Evolutionary conservation across 1,140 invertebrate genomes (phyloP).

Genomic region (Neelides sp.): DNA sequence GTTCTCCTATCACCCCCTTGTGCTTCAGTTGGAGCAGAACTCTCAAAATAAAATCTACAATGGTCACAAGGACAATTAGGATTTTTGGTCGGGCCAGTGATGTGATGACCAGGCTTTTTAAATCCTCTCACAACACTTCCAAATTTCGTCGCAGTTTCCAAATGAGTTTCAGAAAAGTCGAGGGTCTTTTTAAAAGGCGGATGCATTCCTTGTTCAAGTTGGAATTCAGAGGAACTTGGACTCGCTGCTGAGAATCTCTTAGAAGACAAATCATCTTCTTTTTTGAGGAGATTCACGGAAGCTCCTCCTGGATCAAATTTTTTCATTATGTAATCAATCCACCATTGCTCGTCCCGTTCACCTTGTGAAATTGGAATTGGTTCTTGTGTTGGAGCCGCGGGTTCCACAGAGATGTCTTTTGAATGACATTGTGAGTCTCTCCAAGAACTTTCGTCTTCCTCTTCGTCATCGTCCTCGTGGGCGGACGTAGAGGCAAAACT

Average conservation of each 20-base stretch:
- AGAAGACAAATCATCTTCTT: too few species aligned
- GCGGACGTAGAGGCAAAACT: too few species aligned
- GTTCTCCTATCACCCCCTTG: too few species aligned
- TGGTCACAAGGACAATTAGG: constrained; percentile 57
- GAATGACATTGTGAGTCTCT: not conserved
- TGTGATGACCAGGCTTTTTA: constrained; percentile 56
- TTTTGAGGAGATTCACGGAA: constrained; percentile 8
- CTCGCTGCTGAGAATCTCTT: too few species aligned
- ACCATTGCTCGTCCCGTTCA: constrained; percentile 19
- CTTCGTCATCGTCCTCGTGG: too few species aligned
- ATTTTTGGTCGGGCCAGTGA: constrained; percentile 57
- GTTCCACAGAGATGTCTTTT: not conserved
- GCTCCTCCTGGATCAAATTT: constrained; percentile 23
- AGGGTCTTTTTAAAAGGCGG: too few species aligned
- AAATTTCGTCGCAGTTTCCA: constrained; percentile 39
- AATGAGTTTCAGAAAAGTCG: too few species aligned
- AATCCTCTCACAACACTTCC: constrained; percentile 46
- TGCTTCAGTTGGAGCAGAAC: too few species aligned
- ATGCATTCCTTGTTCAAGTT: too few species aligned
- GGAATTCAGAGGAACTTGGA: too few species aligned
- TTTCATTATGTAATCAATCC: constrained; percentile 26
- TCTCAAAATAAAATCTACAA: constrained; percentile 47
- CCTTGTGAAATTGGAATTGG: not conserved
- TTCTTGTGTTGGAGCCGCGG: too few species aligned
- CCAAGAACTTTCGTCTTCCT: too few species aligned